Conservation (phyloP, 2,797 vertebrate species). For the Astyanax mexicanus region DNA sequence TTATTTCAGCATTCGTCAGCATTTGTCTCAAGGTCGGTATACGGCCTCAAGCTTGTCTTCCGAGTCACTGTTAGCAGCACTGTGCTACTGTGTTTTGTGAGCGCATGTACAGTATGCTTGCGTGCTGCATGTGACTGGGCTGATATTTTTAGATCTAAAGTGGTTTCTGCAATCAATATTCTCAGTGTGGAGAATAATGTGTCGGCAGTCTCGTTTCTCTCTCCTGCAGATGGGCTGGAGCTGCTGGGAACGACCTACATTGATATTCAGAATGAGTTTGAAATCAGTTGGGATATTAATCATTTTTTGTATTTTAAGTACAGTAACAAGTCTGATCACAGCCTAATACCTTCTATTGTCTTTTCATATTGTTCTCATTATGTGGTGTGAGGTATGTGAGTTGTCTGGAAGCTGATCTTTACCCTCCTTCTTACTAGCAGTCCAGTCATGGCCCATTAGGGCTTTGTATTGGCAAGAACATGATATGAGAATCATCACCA, state of each 20-base stretch:
- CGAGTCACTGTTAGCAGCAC: neutral
- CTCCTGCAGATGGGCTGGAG: neutral
- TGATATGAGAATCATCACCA: too few relatives aligned
- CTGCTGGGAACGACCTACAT: neutral
- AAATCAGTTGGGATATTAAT: neutral
- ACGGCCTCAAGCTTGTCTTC: neutral
- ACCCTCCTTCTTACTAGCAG: too few relatives aligned
- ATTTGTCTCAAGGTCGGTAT: neutral
- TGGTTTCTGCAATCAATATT: constrained; percentile 11
- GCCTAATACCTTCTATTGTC: too few relatives aligned
- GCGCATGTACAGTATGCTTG: neutral
- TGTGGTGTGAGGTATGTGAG: too few relatives aligned
- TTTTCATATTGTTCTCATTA: too few relatives aligned
- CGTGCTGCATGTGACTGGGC: neutral
- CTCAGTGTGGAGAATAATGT: neutral
- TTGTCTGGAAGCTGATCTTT: too few relatives aligned
- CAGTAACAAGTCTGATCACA: too few relatives aligned
- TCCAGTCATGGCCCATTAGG: too few relatives aligned
- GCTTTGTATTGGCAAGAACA: too few relatives aligned
- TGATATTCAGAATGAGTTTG: neutral
- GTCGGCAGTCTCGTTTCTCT: neutral
- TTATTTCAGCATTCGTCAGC: neutral
- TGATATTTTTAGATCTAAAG: constrained; percentile 14
- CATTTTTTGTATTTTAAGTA: neutral
- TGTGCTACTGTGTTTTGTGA: constrained; percentile 3